A percentile compares a stretch with the other conserved stretches of the same genome.
phyloP scores from a whole-genome alignment of 2,113 vertebrate genomes.

The Hylia prasina region DNA sequence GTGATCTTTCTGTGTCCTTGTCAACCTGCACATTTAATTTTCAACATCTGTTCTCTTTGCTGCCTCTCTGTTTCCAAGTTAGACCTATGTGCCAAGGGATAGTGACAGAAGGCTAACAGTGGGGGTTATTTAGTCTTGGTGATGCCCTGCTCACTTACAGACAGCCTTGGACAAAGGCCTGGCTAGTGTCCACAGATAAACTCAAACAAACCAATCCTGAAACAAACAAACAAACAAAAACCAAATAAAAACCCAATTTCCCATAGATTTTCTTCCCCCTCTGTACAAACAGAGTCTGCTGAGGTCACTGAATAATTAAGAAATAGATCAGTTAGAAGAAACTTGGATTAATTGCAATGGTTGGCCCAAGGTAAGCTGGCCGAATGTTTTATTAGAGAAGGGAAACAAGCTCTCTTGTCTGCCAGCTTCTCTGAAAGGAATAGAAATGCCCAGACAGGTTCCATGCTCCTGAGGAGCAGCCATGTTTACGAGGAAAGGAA shows the following conservation, averaged over 20 bases:
- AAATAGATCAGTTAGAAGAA: background rate
- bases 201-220: background rate
- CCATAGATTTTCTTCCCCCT: background rate
- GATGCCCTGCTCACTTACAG: background rate
- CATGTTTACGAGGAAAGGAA: background rate
- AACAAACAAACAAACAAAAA: background rate
- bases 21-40: background rate
- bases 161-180: background rate
- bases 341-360: background rate
- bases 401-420: background rate
- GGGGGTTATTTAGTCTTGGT: background rate
- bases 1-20: background rate
- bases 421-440: background rate
- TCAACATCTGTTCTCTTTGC: conserved; percentile 12
- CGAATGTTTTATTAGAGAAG: background rate
- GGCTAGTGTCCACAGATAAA: background rate
- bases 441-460: background rate
- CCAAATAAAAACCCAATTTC: background rate
- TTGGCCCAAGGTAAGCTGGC: background rate
- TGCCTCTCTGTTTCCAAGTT: background rate
- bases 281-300: background rate
- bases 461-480: background rate
- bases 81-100: background rate
- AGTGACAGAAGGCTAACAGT: conserved; percentile 18
- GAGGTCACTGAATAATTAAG: background rate